Base-by-base conservation (phyloP, 2,888 invertebrate species). In the Cryptophagus acutangulus region DNA sequence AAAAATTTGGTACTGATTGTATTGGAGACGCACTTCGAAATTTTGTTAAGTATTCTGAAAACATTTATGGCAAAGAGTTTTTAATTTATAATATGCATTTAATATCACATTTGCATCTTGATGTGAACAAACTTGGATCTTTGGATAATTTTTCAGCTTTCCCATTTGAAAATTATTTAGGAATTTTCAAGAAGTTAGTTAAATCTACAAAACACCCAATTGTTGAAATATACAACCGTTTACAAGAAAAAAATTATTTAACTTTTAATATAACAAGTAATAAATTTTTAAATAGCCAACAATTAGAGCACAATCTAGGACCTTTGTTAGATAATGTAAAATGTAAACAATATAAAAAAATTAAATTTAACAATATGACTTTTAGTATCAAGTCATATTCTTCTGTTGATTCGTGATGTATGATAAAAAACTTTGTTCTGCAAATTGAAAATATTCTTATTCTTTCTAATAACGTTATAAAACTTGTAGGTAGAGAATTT, bases 101-200 rank as follows among this genome's bases (percentile, higher is more conserved):
- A 2, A 14, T 42, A 13, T 14, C 2, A n/a, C 38, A 42, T 24
- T n/a, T 42, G 12, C 14, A 24, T n/a, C 26, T 33, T 38, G 42
- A 38, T 25, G 42, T 38, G 5, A n/a, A 29, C 17, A 2, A 25
- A 10, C 29, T 31, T 26, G 38, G 34, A 5, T 10, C 16, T 9
- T 33, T 42, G 9, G 20, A 33, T 9, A 14, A 33, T 17, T n/a
- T 42, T n/a, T 30, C 20, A 10, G 17, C 24, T 8, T 42, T 33
- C 20, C 38, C 42, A 2, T 42, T 42, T 18, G 38, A 42, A 34
- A 42, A 34, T 34, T 38, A 26, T 34, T 15, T 42, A 6, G 33
- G 33, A 3, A 17, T 3, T 24, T 24, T 37, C 2, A 37, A 37
- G 29, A 2, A 5, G 10, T 10, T 29, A 26, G 2, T 29, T 6